Evolutionary conservation across 2,888 invertebrate species (phyloP), one percentile per base, ranked within the genome.

Genomic region (Suillia variegata): DNA sequence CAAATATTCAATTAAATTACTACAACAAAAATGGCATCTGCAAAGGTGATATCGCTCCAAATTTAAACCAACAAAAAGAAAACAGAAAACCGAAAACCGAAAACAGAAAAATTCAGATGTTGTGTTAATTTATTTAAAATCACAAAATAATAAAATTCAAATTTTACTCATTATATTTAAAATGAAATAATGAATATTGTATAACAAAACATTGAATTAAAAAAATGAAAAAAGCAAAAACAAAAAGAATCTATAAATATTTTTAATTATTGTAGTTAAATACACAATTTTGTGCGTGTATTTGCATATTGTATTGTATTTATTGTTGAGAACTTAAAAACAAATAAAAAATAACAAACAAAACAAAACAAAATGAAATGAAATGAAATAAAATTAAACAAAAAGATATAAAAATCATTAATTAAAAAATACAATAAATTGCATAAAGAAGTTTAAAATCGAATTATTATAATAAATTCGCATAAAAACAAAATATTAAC

Each of bases 371-470:
- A n/a, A n/a, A n/a, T n/a, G n/a, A 56, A 56, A 38, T 49, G 49
- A 56, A 49, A 48, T 48, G n/a, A 48, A 56, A 38, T 55, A 31
- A 48, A 34, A 49, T 56, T 56, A 59, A 55, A 50, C 15, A 56
- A 54, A 62, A 48, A 45, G 17, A 33, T 13, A 33, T n/a, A 47
- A 26, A 47, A 33, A 33, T 12, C 20, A 24, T 13, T 48, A 31
- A 58, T 24, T 42, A 56, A 49, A 52, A 52, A 12, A 18, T 6
- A 61, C 50, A 53, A 58, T 13, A 47, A 58, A 48, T 58, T 58
- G 22, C 20, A 74, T 69, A 75, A 73, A 70, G 65, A 72, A 70
- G 72, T 74, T 74, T 72, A 65, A 68, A 74, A 75, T n/a, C 67
- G 71, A 73, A 74, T 64, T 67, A 63, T 58, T 57, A 68, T 61